These are phyloP conservation scores for Euleptes europaea DNA, from an alignment of 2,113 vertebrate genomes.

Conservation along the genomic window DNA sequence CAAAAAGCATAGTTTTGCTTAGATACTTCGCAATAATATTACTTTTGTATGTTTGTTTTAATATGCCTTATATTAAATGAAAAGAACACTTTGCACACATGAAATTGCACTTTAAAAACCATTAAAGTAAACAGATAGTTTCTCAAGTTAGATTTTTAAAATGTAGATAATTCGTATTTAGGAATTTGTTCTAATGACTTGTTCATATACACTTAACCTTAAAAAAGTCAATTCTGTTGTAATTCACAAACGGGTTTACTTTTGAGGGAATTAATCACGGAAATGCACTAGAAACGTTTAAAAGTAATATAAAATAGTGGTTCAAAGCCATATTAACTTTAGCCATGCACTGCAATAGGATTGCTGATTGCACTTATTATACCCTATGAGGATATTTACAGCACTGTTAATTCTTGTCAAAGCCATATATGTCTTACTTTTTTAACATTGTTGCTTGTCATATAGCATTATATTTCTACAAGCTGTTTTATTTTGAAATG, in stretches of 20 bases:
- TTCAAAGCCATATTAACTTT: conserved; percentile 48
- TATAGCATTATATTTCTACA: conserved; percentile 64
- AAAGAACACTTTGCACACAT: conserved; percentile 65
- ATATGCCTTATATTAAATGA: conserved; percentile 81
- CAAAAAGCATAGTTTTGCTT: conserved; percentile 73
- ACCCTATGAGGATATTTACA: conserved; percentile 58
- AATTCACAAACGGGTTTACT: conserved; percentile 43
- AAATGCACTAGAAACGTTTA: conserved; percentile 55
- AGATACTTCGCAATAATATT: conserved; percentile 74
- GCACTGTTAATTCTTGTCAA: conserved; percentile 55
- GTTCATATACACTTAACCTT: conserved; percentile 47
- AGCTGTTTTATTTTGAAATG: conserved; percentile 63
- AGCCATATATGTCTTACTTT: conserved; percentile 70
- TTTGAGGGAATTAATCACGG: conserved; percentile 50
- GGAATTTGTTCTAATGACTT: conserved; percentile 59
- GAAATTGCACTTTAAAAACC: conserved; percentile 76
- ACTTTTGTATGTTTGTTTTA: conserved; percentile 77
- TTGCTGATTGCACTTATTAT: conserved; percentile 58
- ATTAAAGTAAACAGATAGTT: conserved; percentile 69
- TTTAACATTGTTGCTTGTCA: conserved; percentile 69
- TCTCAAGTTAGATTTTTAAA: conserved; percentile 73
- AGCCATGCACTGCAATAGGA: conserved; percentile 56
- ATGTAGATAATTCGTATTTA: conserved; percentile 63
- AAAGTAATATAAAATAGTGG: conserved; percentile 39
- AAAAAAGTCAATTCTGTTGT: conserved; percentile 41